Percentiles rank a stretch among this genome's conserved stretches.
These are phyloP conservation scores for Dryomyza anilis DNA, from an alignment of 2,888 invertebrate species.

Conservation along the genomic window DNA sequence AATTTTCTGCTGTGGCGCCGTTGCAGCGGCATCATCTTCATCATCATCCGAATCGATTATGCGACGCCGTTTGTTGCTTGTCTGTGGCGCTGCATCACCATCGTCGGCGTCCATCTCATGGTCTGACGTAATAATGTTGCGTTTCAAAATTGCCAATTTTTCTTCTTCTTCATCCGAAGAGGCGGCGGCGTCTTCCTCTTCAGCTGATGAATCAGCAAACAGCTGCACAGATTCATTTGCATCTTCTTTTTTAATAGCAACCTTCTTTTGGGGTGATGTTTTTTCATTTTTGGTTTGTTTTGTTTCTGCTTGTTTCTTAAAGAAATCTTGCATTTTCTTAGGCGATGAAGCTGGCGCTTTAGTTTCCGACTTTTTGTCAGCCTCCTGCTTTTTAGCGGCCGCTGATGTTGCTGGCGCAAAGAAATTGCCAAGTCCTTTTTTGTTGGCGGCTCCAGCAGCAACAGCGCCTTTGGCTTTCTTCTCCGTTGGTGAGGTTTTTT, in stretches of 20 bases:
- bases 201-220: constrained; percentile 36
- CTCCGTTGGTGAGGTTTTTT: constrained; percentile 14
- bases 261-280: constrained; percentile 33
- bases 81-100: constrained; percentile 33
- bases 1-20: constrained; percentile 37
- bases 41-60: constrained; percentile 55
- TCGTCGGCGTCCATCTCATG: too few species aligned
- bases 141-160: constrained; percentile 50
- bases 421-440: constrained; percentile 50
- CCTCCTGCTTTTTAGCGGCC: constrained; percentile 31
- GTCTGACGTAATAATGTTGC: constrained; percentile 44
- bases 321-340: constrained; percentile 39
- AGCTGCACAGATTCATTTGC: constrained; percentile 50
- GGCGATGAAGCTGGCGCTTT: constrained; percentile 29
- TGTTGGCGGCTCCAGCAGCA: constrained; percentile 26
- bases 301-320: constrained; percentile 38
- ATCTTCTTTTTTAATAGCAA: constrained; percentile 4
- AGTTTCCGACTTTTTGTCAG: constrained; percentile 6
- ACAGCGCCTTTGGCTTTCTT: constrained; percentile 16
- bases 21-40: constrained; percentile 42
- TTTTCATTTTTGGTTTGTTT: constrained; percentile 27
- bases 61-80: constrained; percentile 47
- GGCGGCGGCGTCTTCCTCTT: too few species aligned
- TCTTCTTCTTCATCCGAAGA: constrained; percentile 57
- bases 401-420: constrained; percentile 38